Evolutionary conservation across 2,888 invertebrate species (phyloP).

Genomic region (Temnothorax ravouxi): DNA sequence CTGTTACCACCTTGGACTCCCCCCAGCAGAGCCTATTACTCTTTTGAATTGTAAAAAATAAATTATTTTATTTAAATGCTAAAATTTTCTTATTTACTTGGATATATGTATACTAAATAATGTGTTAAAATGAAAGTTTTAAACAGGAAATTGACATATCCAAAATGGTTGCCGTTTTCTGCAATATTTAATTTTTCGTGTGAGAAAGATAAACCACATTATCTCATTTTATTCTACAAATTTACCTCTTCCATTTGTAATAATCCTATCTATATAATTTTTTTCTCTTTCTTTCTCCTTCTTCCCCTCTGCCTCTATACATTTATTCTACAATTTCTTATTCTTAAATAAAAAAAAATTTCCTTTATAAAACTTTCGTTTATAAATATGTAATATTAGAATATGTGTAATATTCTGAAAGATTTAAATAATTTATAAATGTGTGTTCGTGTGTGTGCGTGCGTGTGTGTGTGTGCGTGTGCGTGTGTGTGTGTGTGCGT

Average conservation of each 20-base stretch:
- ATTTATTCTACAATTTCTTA: neutral
- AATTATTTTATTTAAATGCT: neutral
- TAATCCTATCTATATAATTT: no score
- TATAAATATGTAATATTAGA: neutral
- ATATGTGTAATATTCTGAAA: neutral
- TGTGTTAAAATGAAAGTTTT: neutral
- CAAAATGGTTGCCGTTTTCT: neutral
- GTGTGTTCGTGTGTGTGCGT: no score
- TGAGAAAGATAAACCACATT: neutral
- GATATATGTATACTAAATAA: neutral
- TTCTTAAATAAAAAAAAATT: neutral
- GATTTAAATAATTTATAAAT: conserved; percentile 1
- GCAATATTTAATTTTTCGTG: neutral
- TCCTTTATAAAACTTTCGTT: neutral
- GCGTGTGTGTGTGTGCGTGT: neutral
- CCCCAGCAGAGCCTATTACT: neutral
- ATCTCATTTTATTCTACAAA: neutral
- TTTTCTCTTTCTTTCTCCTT: neutral
- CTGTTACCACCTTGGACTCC: neutral
- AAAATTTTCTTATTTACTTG: neutral
- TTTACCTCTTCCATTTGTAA: neutral
- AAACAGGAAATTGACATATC: neutral
- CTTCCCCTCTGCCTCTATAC: neutral
- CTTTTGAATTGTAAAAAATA: neutral
- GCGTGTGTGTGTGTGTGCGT: neutral